Base-by-base conservation (phyloP, 2,113 vertebrate species). In the Scytalopus superciliaris region DNA sequence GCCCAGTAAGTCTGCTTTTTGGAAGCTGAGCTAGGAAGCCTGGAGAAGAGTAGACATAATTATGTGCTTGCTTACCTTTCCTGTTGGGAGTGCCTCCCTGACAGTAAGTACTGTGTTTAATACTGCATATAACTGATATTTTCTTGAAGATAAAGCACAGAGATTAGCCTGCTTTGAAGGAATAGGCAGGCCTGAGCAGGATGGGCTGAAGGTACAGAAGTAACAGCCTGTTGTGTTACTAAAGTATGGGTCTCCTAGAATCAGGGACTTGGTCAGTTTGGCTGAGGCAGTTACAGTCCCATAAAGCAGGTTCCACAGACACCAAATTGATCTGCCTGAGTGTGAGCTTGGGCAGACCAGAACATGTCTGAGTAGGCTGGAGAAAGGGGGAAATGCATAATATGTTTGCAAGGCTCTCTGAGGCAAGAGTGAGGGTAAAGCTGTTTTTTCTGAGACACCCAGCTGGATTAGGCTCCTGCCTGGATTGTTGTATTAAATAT, bases 51-150 rank as follows among this genome's bases (percentile, higher is more conserved):
- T 57, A 23, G 35, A 19, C 19, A 64, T 83, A 79, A 94, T 91
- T 75, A 76, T 22, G n/a, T 69, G 24, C n/a, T 79, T 79, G 50
- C 83, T 93, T 88, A 45, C 81, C 19, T 77, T 90, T 95, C 83
- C 76, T 88, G 35, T 59, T 95, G 96, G 83, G 75, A 94, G 79
- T 88, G 75, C 63, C 83, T 94, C 44, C 55, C 70, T 77, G 37
- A 80, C 19, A 83, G 76, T 74, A 67, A 94, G 72, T 69, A 74
- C 75, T 74, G 24, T 69, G 25, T 88, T 86, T 86, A 80, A 80
- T 87, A n/a, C 45, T 93, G 16, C 8, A 8, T 83, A 30, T 53
- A 73, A 27, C 53, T 77, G 79, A 45, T 93, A 88, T 19, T 90
- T 94, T 84, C 72, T 70, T 89, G 55, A 49, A 67, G 85, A 90